Evolutionary conservation across 2,888 invertebrate genomes (phyloP), one percentile per base, ranked within the genome.

Genomic region (Lasius platythorax): DNA sequence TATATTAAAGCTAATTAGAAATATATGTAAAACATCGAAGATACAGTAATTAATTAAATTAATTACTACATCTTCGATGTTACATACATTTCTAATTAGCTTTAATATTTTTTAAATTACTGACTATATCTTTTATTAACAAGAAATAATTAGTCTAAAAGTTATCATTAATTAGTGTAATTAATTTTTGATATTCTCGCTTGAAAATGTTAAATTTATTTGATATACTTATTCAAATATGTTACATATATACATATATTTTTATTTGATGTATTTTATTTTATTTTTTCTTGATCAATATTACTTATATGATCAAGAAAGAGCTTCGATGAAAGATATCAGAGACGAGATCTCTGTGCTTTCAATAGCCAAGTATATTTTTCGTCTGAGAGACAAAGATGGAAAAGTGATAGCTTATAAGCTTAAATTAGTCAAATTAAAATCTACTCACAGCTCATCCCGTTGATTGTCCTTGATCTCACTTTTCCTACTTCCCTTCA

Each of bases 391-490:
- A 23, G 0, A 18, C 9, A 37, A 56, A 28, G 3, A 5, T 11
- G 30, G 6, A 15, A 8, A 18, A 79, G n/a, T 4, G 2, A 58
- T 37, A 23, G 43, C 4, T 30, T 15, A 12, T 56, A 33, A 33
- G 8, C 28, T 43, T 0, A 46, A 58, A 56, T 78, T 70, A 78
- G 37, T 72, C 28, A 58, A 72, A 81, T 73, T 37, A 46, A 11
- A 53, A 53, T 53, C 8, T n/a, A n/a, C 8, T n/a, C 23, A 23
- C 23, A 23, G 23, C 23, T 23, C 53, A n/a, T 53, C 53, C 2
- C 53, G n/a, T 30, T 43, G 28, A 81, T 61, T 73, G 73, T 81
- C 61, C 11, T 58, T 72, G 58, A 23, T 18, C 23, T 33, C 30
- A 40, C 30, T 43, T 76, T 50, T 50, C 56, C 12, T 23, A 50